Evolutionary conservation across 2,797 vertebrate genomes (phyloP), one percentile per base, ranked within the genome.

Genomic region (Dendrocincla tyrannina): DNA sequence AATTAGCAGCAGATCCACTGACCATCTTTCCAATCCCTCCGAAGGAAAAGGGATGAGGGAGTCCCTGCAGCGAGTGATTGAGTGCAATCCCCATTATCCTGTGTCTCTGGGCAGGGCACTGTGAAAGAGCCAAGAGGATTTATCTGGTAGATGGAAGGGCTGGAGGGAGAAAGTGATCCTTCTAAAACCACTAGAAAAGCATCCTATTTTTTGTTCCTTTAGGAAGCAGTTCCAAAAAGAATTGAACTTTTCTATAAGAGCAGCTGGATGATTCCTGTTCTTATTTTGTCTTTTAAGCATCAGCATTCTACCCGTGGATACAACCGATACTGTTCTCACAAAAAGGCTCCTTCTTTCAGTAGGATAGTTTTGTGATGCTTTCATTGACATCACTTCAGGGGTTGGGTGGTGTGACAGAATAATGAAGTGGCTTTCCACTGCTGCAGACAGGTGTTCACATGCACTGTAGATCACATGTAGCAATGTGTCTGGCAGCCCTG

Each of bases 391-490:
- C 82, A 13, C 64, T 30, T 44, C 28, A 2, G 52, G 53, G 70
- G n/a, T 77, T 74, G 60, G 79, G 58, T 80, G 58, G 33, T 42
- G 56, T 58, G 62, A 41, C 58, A 92, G 60, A 85, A 92, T 66
- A 91, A 91, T 88, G 85, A 95, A 88, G 49, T 85, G 74, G n/a
- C 74, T 90, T 89, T 77, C 50, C 60, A 12, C 39, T 96, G 56
- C 35, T 74, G 76, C 75, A 73, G 85, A 19, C 39, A 69, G 52
- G 55, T 74, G 50, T 77, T 95, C 56, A 37, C 32, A 35, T 70
- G 17, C 9, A 11, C 64, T 49, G 30, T 42, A 67, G 33, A 64
- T 92, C 53, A 32, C 13, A 0, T 35, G 46, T 66, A 5, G 72
- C 92, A 94, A 69, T 33, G 11, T 92, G n/a, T 69, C 78, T 93